Evolutionary conservation across 2,888 invertebrate genomes (phyloP), one percentile per base, ranked within the genome.

Genomic region (Perizoma flavofasciatum): DNA sequence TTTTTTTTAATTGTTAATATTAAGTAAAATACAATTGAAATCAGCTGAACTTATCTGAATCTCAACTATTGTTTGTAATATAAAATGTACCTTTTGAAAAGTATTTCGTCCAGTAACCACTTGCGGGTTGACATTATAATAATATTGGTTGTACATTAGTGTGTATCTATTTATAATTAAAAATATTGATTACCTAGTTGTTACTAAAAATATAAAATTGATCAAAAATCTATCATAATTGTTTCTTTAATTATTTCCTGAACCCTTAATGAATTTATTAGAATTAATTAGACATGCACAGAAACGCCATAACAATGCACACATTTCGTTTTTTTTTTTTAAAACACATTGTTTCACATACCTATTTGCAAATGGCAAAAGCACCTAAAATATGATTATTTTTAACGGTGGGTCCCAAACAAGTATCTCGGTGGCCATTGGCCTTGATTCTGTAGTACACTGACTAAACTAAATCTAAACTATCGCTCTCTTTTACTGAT

Each of bases 141-240:
- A 77, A 79, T 83, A 85, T 85, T 83, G 86, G 83, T 88, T 89
- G 88, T 90, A 89, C 82, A 86, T 89, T 87, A 86, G 82, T 89
- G 89, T 83, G 84, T 89, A 89, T 83, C 83, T 90, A 90, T 91
- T 89, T 89, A 90, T 90, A 89, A 89, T 86, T 80, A 84, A 87
- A 84, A 88, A 87, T 85, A 88, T 89, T 92, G 91, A 91, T 89
- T 92, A 22, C 22, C 22, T 22, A 92, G 89, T 89, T 90, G 92
- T 92, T 92, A 92, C 88, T 89, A 80, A 92, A 92, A 92, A 91
- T 89, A 91, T 80, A 89, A 89, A 91, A 89, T 90, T 82, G 83
- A 90, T 89, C 83, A 83, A 88, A 88, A 75, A 79, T 22, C 22
- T 22, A 3, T 22, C 22, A 63, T 50, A 61, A 59, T 55, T 33